Evolutionary conservation across 2,113 vertebrate genomes (phyloP).

Genomic region (Perognathus longimembris): DNA sequence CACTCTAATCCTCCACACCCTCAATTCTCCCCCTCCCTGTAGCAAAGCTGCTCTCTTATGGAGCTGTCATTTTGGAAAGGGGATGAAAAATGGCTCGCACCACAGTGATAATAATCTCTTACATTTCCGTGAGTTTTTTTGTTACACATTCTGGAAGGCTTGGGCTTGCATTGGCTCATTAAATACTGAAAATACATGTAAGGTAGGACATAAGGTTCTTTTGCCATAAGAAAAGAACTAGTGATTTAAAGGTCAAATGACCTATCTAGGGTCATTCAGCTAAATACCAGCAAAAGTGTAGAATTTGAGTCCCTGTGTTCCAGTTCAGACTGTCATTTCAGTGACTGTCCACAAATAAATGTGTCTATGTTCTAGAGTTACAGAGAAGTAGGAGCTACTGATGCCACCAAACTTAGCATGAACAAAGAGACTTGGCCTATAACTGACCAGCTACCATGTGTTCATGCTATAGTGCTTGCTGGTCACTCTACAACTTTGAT

Average conservation of each 20-base stretch:
- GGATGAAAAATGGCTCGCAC: conserved; percentile 54
- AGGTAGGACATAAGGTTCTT: background rate
- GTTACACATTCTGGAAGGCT: conserved; percentile 39
- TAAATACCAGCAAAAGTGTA: background rate
- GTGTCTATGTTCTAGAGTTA: background rate
- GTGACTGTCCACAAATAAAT: background rate
- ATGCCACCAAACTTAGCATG: background rate
- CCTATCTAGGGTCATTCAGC: background rate
- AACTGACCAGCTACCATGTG: background rate
- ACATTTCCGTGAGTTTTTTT: conserved; percentile 15
- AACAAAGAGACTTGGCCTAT: background rate
- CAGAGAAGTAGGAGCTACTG: background rate
- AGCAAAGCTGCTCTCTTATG: background rate
- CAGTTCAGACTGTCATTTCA: background rate
- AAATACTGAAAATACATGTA: conserved; percentile 41
- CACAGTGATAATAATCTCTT: conserved; percentile 50
- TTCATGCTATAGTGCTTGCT: background rate
- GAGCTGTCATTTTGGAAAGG: conserved; percentile 51
- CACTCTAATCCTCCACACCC: background rate
- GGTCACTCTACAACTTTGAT: conserved; percentile 1
- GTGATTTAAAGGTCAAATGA: background rate
- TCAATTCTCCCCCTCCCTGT: background rate
- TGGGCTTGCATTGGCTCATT: conserved; percentile 53
- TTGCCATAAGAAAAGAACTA: background rate
- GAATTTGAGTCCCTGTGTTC: background rate